phyloP scores from a whole-genome alignment of 2,888 invertebrate species.

The Pheosia gnoma region DNA sequence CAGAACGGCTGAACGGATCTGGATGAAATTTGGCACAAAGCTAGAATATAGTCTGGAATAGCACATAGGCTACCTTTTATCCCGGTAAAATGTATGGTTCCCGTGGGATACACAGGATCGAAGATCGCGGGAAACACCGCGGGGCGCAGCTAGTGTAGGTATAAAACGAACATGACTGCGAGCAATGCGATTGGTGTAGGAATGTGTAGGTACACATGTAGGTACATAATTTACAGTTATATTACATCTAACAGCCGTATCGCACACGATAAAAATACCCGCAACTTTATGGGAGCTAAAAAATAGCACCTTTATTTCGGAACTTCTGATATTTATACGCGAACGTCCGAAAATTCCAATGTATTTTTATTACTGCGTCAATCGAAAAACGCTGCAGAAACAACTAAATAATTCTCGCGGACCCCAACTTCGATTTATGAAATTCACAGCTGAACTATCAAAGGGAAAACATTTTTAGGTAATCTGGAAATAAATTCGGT shows the following conservation, averaged over 20 bases:
- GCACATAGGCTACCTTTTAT: too few species aligned
- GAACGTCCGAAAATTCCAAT: background rate
- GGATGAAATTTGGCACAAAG: too few species aligned
- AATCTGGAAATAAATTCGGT: background rate
- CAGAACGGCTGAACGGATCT: too few species aligned
- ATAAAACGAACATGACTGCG: background rate
- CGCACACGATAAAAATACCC: too few species aligned
- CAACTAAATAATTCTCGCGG: background rate
- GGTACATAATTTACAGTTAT: too few species aligned
- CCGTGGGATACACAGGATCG: too few species aligned
- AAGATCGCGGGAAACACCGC: too few species aligned
- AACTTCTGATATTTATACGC: background rate
- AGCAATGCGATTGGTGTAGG: background rate
- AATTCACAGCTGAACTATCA: background rate
- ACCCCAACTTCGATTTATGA: background rate
- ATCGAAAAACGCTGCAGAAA: conserved; percentile 3
- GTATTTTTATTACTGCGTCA: conserved; percentile 1
- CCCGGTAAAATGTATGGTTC: too few species aligned
- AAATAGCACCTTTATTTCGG: background rate
- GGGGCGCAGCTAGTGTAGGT: too few species aligned
- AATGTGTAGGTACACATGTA: background rate
- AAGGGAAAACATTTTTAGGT: background rate
- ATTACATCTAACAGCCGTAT: too few species aligned
- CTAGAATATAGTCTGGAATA: too few species aligned
- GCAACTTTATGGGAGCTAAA: background rate